These are phyloP conservation scores for Sebastes kiyomatsui DNA, from an alignment of 2,797 vertebrate genomes.

Conservation along the genomic window DNA sequence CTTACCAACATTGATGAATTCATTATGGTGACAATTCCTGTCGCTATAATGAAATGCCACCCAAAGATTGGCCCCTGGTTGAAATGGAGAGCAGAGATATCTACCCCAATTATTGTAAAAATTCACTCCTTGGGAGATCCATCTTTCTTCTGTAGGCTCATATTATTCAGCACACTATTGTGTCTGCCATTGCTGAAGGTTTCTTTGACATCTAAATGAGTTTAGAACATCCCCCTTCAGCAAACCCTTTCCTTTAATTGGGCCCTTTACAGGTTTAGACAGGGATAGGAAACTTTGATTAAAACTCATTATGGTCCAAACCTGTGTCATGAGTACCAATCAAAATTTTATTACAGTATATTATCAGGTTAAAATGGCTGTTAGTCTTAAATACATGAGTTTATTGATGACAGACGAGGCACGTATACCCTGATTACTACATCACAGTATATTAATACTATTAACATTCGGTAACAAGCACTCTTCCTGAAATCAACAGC, in stretches of 20 bases:
- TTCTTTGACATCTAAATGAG: slow-evolving; percentile 70
- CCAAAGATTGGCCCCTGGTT: slow-evolving; percentile 81
- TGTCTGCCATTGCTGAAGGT: slow-evolving; percentile 61
- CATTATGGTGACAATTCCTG: slow-evolving; percentile 88
- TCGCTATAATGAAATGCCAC: slow-evolving; percentile 90
- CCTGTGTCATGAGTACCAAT: slow-evolving; percentile 42
- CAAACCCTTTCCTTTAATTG: slow-evolving; percentile 52
- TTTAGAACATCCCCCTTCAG: slow-evolving; percentile 51
- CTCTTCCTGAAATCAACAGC: background rate
- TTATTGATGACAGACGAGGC: background rate
- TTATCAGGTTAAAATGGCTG: slow-evolving; percentile 26
- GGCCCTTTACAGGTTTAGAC: slow-evolving; percentile 40
- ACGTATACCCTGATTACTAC: background rate
- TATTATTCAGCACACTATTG: slow-evolving; percentile 60
- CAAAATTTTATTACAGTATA: slow-evolving; percentile 25
- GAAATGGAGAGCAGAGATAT: slow-evolving; percentile 84
- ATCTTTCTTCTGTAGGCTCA: slow-evolving; percentile 75
- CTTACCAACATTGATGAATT: slow-evolving; percentile 91
- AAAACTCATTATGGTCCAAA: slow-evolving; percentile 30
- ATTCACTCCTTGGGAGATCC: slow-evolving; percentile 74
- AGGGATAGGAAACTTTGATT: slow-evolving; percentile 41
- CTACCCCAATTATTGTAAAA: slow-evolving; percentile 84
- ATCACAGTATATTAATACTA: background rate
- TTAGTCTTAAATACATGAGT: slow-evolving; percentile 6
- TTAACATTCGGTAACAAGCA: background rate